Evolutionary conservation across 2,113 vertebrate genomes (phyloP), one percentile per base, ranked within the genome.

Genomic region (Argyrosomus japonicus): DNA sequence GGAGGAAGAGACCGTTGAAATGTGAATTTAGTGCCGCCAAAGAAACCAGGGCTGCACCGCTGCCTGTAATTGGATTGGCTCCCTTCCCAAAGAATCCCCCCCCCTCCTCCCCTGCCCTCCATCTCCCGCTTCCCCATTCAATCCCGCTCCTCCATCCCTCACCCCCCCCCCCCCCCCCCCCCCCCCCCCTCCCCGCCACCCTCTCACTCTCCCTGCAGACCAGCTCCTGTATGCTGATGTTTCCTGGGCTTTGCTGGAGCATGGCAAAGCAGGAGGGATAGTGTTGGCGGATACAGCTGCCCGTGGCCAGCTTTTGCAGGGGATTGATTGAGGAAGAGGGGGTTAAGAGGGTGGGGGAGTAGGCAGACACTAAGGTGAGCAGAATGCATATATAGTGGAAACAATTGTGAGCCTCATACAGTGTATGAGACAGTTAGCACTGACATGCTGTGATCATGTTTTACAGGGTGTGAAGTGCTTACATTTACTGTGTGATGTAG

Each of bases 51-150:
- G 88, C 92, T 93, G 92, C 94, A 93, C 93, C 87, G 86, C 92
- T 95, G 94, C 92, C 94, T 81, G 87, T 96, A 96, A 96, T 94
- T 96, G 88, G 91, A 96, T 95, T 97, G 96, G 96, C 96, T 95
- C 68, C 77, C 75, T 93, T 96, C 96, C 96, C 94, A 91, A 95
- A 94, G 84, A 93, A 78, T n/a, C 61, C 70, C 82, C 86, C 84
- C 89, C 5, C 91, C 91, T 85, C 32, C 32, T 90, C 91, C 92
- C 91, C 91, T 86, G 61, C 76, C 63, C 79, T 68, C 84, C 82
- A 75, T 82, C 88, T 88, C 86, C 68, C 67, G 45, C 76, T 87
- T 82, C 75, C 77, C 73, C 88, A 79, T 89, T 89, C 89, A 91
- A 82, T 90, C 84, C 77, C 18, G 8, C 75, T 68, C 77, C 75